Conservation (phyloP, 1,140 invertebrate species). For the Telenomus remus region DNA sequence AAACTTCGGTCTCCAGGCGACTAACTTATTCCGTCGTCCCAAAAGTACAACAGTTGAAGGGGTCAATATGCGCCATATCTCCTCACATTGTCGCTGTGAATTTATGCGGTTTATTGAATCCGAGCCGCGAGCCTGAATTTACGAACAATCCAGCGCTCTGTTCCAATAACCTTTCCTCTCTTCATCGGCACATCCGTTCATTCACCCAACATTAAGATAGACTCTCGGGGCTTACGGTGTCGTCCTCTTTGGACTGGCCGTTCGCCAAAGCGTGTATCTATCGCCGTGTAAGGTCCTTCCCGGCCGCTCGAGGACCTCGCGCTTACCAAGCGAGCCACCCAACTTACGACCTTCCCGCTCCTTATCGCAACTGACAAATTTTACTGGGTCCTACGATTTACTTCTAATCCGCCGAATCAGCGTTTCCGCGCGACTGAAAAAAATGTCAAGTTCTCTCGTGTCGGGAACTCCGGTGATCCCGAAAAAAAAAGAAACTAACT, state of each 20-base stretch:
- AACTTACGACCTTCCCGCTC: slow-evolving; percentile 31
- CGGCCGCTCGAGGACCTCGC: slow-evolving; percentile 40
- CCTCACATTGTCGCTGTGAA: not conserved
- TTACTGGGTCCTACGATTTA: slow-evolving; percentile 50
- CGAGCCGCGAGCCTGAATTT: slow-evolving; percentile 30
- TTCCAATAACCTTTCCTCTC: slow-evolving; percentile 39
- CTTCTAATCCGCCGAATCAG: slow-evolving; percentile 50
- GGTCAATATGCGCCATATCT: slow-evolving; percentile 13
- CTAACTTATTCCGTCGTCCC: slow-evolving; percentile 7
- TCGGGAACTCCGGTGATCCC: slow-evolving; percentile 6
- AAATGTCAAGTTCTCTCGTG: slow-evolving; percentile 20
- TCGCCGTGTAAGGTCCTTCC: slow-evolving; percentile 55
- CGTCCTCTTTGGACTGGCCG: slow-evolving; percentile 46
- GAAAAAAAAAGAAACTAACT: slow-evolving; percentile 21
- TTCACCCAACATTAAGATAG: slow-evolving; percentile 50
- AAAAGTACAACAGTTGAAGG: not conserved
- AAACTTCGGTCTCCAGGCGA: not conserved
- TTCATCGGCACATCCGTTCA: slow-evolving; percentile 48
- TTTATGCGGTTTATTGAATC: slow-evolving; percentile 37
- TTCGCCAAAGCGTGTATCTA: slow-evolving; percentile 56
- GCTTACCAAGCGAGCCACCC: slow-evolving; percentile 4
- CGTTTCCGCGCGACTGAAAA: slow-evolving; percentile 26
- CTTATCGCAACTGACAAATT: slow-evolving; percentile 59
- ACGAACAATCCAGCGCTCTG: slow-evolving; percentile 28
- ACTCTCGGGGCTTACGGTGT: slow-evolving; percentile 39